Conservation (phyloP, 37 sponge, comb jelly and placozoan genomes). For the Oopsacas minuta region DNA sequence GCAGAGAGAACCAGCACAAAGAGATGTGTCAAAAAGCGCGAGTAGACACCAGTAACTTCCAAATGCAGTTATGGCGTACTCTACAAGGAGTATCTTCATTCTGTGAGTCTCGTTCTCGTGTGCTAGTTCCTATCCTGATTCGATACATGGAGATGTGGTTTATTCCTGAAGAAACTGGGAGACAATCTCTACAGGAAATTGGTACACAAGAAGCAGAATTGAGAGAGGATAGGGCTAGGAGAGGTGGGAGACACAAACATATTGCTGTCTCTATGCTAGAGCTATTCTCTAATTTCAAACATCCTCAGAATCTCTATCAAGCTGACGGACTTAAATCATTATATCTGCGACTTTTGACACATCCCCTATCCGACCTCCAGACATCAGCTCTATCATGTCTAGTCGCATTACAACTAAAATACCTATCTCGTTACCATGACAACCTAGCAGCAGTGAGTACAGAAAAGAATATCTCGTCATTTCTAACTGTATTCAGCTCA, state of each 20-base stretch:
- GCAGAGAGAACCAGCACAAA: neutral
- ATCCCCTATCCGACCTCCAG: conserved; percentile 54
- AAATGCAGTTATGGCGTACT: conserved; percentile 52
- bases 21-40: conserved; percentile 23
- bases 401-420: conserved; percentile 39
- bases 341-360: conserved; percentile 56
- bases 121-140: conserved; percentile 50
- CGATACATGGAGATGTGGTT: conserved; percentile 35
- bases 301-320: conserved; percentile 49
- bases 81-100: conserved; percentile 20
- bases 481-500: neutral
- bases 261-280: conserved; percentile 31
- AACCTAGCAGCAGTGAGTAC: neutral
- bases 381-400: conserved; percentile 50
- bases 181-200: neutral
- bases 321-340: conserved; percentile 41
- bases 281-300: conserved; percentile 54
- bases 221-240: conserved; percentile 5
- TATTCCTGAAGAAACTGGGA: neutral
- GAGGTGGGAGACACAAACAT: neutral
- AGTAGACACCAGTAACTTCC: conserved; percentile 53
- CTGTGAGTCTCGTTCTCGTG: conserved; percentile 44
- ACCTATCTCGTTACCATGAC: conserved; percentile 49
- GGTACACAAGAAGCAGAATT: neutral
- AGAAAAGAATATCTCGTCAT: neutral